Evolutionary conservation across 2,797 vertebrate species (phyloP), one percentile per base, ranked within the genome.

Genomic region (Poeciliopsis paucimaculata): DNA sequence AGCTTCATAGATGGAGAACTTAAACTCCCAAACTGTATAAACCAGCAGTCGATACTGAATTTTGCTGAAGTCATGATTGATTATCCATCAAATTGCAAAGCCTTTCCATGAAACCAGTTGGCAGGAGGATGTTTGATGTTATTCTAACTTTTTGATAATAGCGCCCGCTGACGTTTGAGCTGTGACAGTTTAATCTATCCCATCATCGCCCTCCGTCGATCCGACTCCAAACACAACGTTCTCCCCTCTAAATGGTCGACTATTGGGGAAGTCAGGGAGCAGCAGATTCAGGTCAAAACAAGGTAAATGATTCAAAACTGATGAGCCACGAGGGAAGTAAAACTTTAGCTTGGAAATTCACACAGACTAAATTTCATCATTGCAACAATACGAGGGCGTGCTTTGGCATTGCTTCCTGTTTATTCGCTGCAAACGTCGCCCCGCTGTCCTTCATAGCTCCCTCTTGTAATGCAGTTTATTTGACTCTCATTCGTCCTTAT

Each of bases 401-500:
- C 86, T 90, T 92, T 16, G 64, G 70, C 80, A 62, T 55, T 18
- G 84, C 82, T 90, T 92, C 86, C 84, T 86, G 82, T 90, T 91
- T 87, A 83, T 87, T 85, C 7, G 51, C 77, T 75, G 72, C 53
- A 15, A 75, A 87, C 85, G 87, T 90, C 85, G 88, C 83, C 84
- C 83, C 77, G n/a, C 88, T 84, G 87, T 90, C 90, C 91, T 92
- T 93, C 91, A 92, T 91, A 79, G 73, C 87, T 88, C 86, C 87
- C 84, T 88, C 87, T 82, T 76, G 81, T 79, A 85, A 85, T 80
- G 87, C 86, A 79, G 80, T 93, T 91, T 92, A 89, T 91, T 89
- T 89, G 85, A 86, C 90, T 92, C 87, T 89, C 83, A 89, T 91
- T 90, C 77, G 85, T 91, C 89, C 88, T 91, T 92, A 87, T 93